Evolutionary conservation across 1,140 invertebrate genomes (phyloP), one percentile per base, ranked within the genome.

Genomic region (Anastrepha ludens): DNA sequence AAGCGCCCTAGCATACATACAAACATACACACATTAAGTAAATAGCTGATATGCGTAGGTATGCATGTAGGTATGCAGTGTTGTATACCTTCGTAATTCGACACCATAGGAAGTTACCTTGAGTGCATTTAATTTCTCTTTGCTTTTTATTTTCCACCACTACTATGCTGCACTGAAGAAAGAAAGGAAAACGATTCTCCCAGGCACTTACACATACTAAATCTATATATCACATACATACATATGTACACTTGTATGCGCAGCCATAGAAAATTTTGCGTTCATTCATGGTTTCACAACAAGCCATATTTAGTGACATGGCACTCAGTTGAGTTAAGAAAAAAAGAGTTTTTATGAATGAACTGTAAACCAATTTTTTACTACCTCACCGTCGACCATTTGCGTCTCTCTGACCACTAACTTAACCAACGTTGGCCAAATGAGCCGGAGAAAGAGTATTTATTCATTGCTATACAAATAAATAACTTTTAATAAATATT

Each of bases 81-180:
- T 55, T 81, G 20, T 55, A 81, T 15, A 81, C 74, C 47, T 81
- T 81, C 47, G 74, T 81, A 81, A 81, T 81, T 81, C 74, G 74
- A 81, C 50, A 81, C 74, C 74, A 58, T 81, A 81, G 74, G 74
- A 81, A 81, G 74, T 81, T 81, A 81, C 74, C 74, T 81, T 81
- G 74, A 81, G 47, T 81, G 74, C 74, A 81, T 81, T 81, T 81
- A 44, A 81, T 58, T 81, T 81, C 74, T 20, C 74, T 81, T 74
- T 29, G 41, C 20, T 81, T 58, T 17, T 55, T 70, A 7, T 81
- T 29, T 81, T 81, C 4, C 20, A 9, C 74, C 17, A 81, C 74
- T 81, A 55, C 47, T 41, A 74, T n/a, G 13, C 60, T 62, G 8
- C 7, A 62, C 5, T 0, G 11, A 55, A 55, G 11, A 55, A 55